Conservation (phyloP, 1,140 invertebrate genomes). For the Diachasmimorpha longicaudata region DNA sequence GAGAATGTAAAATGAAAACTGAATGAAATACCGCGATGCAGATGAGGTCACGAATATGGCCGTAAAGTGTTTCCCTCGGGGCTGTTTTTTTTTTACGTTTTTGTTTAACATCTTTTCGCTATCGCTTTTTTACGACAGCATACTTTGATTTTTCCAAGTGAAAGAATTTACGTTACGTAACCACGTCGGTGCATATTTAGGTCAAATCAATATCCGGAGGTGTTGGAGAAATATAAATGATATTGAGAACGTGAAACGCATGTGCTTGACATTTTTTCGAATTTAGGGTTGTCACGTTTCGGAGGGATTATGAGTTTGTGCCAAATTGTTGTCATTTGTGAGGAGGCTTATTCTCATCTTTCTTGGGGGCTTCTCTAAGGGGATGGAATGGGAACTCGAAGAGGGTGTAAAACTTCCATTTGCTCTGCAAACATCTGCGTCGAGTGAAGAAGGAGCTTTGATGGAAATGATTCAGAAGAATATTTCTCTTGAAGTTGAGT, state of each 20-base stretch:
- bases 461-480: too few relatives aligned
- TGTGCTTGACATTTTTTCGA: background rate
- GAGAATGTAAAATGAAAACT: background rate
- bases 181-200: background rate
- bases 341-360: background rate
- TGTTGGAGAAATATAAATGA: background rate
- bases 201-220: background rate
- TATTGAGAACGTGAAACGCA: background rate
- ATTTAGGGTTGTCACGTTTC: too few relatives aligned
- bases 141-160: background rate
- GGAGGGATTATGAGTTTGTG: too few relatives aligned
- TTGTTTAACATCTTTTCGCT: background rate
- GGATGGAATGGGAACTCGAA: too few relatives aligned
- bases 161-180: background rate
- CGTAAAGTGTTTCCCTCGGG: background rate
- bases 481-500: too few relatives aligned
- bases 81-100: background rate
- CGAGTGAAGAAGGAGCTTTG: too few relatives aligned
- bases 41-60: constrained; percentile 1
- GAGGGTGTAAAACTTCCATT: background rate
- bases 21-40: background rate
- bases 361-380: background rate
- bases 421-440: background rate
- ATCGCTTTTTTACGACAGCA: background rate
- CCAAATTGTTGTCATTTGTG: too few relatives aligned